Percentiles rank a stretch among this genome's conserved stretches.
Conservation (phyloP, 1,140 invertebrate species). For the Drosophila watanabei region DNA sequence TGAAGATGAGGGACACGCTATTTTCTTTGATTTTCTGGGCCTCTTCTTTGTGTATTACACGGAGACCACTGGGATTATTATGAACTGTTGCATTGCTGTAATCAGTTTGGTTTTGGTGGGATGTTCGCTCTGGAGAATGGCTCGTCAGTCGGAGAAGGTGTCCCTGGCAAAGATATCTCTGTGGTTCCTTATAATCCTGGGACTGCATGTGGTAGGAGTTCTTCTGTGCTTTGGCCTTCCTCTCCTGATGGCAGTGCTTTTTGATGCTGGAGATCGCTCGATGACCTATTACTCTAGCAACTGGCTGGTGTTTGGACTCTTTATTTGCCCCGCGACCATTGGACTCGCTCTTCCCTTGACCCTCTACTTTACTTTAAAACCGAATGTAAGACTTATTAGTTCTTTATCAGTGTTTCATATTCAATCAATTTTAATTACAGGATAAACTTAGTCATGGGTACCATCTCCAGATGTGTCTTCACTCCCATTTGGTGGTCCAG, state of each 20-base stretch:
- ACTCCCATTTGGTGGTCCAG: conserved; percentile 57
- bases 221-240: conserved; percentile 86
- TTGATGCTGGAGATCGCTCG: conserved; percentile 84
- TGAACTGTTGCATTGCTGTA: conserved; percentile 88
- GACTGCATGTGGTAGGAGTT: conserved; percentile 51
- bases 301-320: conserved; percentile 88
- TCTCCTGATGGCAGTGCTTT: conserved; percentile 86
- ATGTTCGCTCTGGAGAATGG: conserved; percentile 65
- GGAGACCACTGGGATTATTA: conserved; percentile 86
- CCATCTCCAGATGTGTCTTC: conserved; percentile 61
- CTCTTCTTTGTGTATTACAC: conserved; percentile 89
- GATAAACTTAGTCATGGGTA: conserved; percentile 42
- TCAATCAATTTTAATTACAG: conserved; percentile 11
- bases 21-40: conserved; percentile 93
- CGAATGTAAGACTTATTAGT: conserved; percentile 86
- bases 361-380: conserved; percentile 57
- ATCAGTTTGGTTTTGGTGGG: conserved; percentile 88
- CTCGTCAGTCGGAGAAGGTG: conserved; percentile 20
- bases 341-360: conserved; percentile 56
- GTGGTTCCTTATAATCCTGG: conserved; percentile 53
- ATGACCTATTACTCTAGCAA: conserved; percentile 90
- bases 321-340: conserved; percentile 87
- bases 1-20: conserved; percentile 87
- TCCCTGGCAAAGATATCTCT: conserved; percentile 20
- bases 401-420: rapidly evolving